Conservation (phyloP, 2,113 vertebrate genomes). For the Lichenostomus cassidix region DNA sequence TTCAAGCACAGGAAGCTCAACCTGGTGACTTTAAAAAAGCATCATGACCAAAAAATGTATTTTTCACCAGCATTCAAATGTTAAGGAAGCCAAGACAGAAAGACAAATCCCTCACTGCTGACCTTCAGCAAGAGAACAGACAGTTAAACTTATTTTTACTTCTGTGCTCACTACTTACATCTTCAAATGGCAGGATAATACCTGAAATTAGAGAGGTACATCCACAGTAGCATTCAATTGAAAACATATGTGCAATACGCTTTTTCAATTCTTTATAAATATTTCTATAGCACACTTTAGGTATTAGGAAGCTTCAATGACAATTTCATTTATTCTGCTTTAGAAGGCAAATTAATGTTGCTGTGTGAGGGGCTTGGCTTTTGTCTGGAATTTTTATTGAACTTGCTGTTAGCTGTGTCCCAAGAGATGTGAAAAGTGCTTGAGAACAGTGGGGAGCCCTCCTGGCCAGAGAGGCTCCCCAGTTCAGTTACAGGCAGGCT, state of each 20-base stretch:
- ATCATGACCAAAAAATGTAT: not conserved
- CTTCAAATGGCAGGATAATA: not conserved
- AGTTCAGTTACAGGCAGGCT: not conserved
- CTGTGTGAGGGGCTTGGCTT: not conserved
- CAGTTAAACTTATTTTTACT: not conserved
- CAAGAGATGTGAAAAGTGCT: not conserved
- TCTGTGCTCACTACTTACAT: not conserved
- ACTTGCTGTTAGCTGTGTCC: not conserved
- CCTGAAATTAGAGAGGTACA: not conserved
- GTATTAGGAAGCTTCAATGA: not conserved
- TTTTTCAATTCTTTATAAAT: not conserved
- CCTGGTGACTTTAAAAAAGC: not conserved
- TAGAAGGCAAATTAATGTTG: not conserved
- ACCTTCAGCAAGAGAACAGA: not conserved
- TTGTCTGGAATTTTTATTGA: not conserved
- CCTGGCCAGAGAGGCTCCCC: not conserved
- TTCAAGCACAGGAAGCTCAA: not conserved
- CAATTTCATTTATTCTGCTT: not conserved
- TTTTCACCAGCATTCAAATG: not conserved
- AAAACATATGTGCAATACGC: not conserved
- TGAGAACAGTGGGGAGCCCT: fast-evolving
- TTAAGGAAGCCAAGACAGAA: not conserved
- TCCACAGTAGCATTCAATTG: not conserved
- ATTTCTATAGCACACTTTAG: not conserved
- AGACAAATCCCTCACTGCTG: not conserved